Percentiles rank a stretch among this genome's conserved stretches.
Evolutionary conservation across 2,113 vertebrate genomes (phyloP).

Genomic region (Zootoca vivipara): DNA sequence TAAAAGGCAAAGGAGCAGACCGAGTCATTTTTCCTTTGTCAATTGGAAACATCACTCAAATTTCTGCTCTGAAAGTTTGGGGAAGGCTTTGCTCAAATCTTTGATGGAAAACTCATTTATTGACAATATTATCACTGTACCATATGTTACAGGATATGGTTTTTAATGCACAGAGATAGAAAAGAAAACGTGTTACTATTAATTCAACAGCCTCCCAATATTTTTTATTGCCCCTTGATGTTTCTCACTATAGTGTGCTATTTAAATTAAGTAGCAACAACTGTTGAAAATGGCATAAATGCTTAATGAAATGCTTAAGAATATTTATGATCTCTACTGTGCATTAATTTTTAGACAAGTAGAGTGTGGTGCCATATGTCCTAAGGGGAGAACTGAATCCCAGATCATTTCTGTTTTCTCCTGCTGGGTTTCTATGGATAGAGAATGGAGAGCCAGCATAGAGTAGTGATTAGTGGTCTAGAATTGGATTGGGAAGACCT

Average conservation of each 20-base stretch:
- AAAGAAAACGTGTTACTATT: constrained; percentile 40
- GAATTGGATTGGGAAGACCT: constrained; percentile 15
- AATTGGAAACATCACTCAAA: not conserved
- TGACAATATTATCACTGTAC: not conserved
- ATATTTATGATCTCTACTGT: constrained; percentile 21
- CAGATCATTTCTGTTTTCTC: constrained; percentile 34
- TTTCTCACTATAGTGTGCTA: constrained; percentile 42
- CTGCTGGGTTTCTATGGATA: constrained; percentile 49
- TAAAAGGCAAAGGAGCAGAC: not conserved
- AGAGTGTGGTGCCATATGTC: constrained; percentile 28
- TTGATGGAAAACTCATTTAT: not conserved
- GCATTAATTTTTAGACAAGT: constrained; percentile 43
- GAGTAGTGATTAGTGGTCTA: not conserved
- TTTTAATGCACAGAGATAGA: constrained; percentile 44
- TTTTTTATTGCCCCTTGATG: constrained; percentile 49
- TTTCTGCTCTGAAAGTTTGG: constrained; percentile 10
- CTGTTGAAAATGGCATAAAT: constrained; percentile 53
- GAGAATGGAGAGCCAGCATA: not conserved
- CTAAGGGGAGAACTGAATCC: constrained; percentile 37
- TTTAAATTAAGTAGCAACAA: constrained; percentile 51
- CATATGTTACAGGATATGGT: constrained; percentile 26
- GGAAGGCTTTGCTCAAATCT: constrained; percentile 2
- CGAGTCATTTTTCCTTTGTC: not conserved
- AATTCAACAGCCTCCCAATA: constrained; percentile 48
- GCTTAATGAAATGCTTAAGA: constrained; percentile 19